Evolutionary conservation across 2,888 invertebrate genomes (phyloP), one percentile per base, ranked within the genome.

Genomic region (Chaitophorus viminalis): DNA sequence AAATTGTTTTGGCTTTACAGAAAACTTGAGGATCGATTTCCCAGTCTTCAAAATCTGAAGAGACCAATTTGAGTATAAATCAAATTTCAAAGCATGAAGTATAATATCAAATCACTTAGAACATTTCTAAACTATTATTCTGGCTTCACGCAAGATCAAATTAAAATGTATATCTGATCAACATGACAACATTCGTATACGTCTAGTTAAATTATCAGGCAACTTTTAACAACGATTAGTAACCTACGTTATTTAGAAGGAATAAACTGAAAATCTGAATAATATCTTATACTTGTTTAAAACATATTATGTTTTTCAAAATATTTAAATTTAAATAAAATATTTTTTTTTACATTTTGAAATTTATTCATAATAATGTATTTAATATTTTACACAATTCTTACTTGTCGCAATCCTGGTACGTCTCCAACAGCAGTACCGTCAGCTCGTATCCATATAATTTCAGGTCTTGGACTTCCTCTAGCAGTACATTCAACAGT

Each of bases 401-500:
- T 90, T 90, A 96, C 96, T 94, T 96, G 96, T 92, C 96, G 93
- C 89, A 97, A 92, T 90, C 96, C 97, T 90, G 97, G 96, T 60
- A 98, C 96, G 91, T 97, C 97, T 89, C 97, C 97, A 89, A 98
- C 96, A 89, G 97, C 96, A 89, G 95, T 95, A 89, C 98, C 98
- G 92, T 98, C 97, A 90, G 95, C 94, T 90, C 96, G 94, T 84
- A 97, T 95, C 98, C 98, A 98, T 91, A 97, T 96, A 90, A 98
- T 96, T 92, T 96, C 96, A 87, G 98, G 97, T 90, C 95, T 94
- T 36, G 98, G 98, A 90, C 95, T 96, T 90, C 97, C 98, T 91
- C 96, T 94, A 25, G 97, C 97, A 90, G 96, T 95, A 92, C 98
- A 98, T 92, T 97, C 97, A 89, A 98, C 96, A 90, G 96, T 95